These are phyloP conservation scores for Aphodius sticticus DNA, from an alignment of 2,888 invertebrate genomes.

Conservation along the genomic window DNA sequence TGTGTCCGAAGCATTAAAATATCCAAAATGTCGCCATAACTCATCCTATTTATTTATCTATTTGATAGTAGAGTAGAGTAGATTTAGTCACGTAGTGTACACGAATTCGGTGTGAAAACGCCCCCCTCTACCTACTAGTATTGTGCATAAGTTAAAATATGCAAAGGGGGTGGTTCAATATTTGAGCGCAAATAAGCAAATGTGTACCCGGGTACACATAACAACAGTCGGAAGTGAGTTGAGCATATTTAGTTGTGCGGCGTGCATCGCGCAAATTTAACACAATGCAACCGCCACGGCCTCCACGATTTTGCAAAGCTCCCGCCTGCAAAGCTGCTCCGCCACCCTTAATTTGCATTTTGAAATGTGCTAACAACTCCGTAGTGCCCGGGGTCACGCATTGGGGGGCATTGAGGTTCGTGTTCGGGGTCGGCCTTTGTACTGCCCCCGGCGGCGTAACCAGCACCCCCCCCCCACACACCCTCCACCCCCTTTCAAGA, in stretches of 20 bases:
- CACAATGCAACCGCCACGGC: constrained; percentile 39
- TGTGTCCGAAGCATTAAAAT: no score
- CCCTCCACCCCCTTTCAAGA: not conserved
- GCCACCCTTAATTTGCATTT: constrained; percentile 45
- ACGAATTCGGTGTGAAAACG: no score
- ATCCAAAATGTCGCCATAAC: no score
- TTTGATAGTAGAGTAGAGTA: no score
- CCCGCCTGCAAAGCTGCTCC: no score
- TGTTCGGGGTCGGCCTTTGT: constrained; percentile 47
- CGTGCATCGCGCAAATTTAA: constrained; percentile 40
- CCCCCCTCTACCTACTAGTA: not conserved
- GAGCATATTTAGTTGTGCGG: constrained; percentile 9
- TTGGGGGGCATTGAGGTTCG: not conserved
- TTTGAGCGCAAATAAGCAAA: constrained; percentile 40
- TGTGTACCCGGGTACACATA: constrained; percentile 44
- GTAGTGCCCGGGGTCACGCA: constrained; percentile 29
- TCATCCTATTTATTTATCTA: no score
- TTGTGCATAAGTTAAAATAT: constrained; percentile 18
- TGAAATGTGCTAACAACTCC: constrained; percentile 42
- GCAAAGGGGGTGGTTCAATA: constrained; percentile 21
- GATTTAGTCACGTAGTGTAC: no score
- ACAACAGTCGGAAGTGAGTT: not conserved
- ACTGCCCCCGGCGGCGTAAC: constrained; percentile 37
- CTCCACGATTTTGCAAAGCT: constrained; percentile 4
- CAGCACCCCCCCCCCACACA: not conserved